Base-by-base conservation (phyloP, 64 coral and sea anemone species). In the Hydrozoanthus tunicans region DNA sequence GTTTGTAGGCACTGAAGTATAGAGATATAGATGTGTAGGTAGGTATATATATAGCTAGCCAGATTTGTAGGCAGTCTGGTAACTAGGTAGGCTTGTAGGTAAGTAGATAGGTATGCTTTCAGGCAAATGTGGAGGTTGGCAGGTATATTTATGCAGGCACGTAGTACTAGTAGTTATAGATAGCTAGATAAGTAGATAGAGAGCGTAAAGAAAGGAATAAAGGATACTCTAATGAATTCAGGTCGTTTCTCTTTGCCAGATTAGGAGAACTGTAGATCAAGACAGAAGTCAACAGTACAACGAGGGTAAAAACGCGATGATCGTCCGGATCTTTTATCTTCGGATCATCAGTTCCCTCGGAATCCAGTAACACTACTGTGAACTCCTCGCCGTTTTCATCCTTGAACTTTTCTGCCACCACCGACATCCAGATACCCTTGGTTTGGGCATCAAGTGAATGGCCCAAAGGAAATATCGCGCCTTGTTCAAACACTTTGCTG, bases 381-480 rank as follows among this genome's bases (percentile, higher is more conserved):
- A 86, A 86, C 64, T 92, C 72, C 3, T 65, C 71, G 0, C 91
- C 91, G 55, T 65, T 56, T 24, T 57, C 56, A 78, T 92, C 81
- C 23, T 3, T 54, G 81, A 77, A 92, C 24, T 78, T 92, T 60
- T 92, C 58, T 4, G 91, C 81, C 9, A 92, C 82, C 14, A 92
- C 91, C 91, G 81, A 92, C 91, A 92, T 86, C 91, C 91, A 92
- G 3, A 92, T 86, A 12, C 91, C 91, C 91, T 86, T 92, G 17
- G 91, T 92, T 62, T 92, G 81, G 4, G 91, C 73, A 10, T 92
- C 91, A 55, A 92, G 77, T 14, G 63, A 74, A 86, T 93, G 81
- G 7, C 91, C 91, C 63, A 93, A 56, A 43, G 82, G 91, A 79
- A 93, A 93, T 17, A 93, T 82, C 53, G 86, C 73, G 52, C 61